Percentiles rank a stretch among this genome's conserved stretches.
phyloP scores from a whole-genome alignment of 2,113 vertebrate species.

The Tragelaphus imberbis region DNA sequence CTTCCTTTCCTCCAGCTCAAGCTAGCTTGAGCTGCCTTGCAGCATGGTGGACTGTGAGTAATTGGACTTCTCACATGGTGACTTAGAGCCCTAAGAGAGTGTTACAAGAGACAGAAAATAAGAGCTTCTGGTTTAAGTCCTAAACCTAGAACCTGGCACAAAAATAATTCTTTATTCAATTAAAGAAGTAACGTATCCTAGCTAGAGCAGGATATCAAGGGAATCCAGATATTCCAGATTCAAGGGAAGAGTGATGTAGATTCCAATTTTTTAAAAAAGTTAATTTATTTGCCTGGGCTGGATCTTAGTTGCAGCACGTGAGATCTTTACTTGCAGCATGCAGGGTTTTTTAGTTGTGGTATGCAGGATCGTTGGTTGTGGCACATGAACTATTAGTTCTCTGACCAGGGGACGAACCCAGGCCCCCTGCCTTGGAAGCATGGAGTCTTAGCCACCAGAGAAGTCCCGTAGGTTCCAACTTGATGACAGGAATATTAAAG shows the following conservation, averaged over 20 bases:
- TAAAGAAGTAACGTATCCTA: background rate
- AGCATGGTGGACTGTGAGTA: background rate
- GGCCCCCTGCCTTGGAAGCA: background rate
- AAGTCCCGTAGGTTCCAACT: background rate
- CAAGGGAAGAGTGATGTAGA: background rate
- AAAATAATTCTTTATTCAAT: background rate
- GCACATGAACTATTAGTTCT: background rate
- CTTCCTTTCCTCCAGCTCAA: background rate
- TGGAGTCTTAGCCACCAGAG: background rate
- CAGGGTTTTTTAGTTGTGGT: background rate
- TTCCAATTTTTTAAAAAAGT: background rate
- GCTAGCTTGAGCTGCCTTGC: background rate
- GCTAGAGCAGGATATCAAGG: background rate
- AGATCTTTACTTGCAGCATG: background rate
- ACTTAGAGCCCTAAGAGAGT: background rate
- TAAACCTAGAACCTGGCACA: background rate
- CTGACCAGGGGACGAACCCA: background rate
- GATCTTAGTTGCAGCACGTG: background rate
- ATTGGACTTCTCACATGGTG: background rate
- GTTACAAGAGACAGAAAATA: background rate
- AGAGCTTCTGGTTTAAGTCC: background rate
- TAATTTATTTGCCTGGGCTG: background rate
- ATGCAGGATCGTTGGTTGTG: background rate
- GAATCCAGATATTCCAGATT: background rate
- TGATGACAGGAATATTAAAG: background rate